These are phyloP conservation scores for Peromyscus attwateri DNA, from an alignment of 2,797 vertebrate genomes.

Conservation along the genomic window DNA sequence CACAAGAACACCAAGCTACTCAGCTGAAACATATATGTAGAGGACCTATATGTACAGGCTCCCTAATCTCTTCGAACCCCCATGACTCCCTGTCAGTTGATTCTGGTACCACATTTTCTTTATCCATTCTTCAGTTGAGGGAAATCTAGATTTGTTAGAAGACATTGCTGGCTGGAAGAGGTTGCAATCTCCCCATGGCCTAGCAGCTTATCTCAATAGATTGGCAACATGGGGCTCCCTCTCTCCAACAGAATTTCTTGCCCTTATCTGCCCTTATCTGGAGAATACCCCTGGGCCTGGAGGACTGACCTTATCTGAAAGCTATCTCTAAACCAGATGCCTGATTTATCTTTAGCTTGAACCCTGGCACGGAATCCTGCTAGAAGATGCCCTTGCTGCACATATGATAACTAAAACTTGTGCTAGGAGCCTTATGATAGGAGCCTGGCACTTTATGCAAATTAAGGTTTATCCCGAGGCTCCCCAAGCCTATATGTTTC, in stretches of 20 bases:
- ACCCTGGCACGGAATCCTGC: neutral
- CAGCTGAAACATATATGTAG: neutral
- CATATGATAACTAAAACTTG: neutral
- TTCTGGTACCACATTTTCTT: neutral
- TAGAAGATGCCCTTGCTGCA: neutral
- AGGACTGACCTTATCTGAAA: neutral
- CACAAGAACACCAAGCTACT: neutral
- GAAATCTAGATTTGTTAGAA: neutral
- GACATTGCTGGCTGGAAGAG: neutral
- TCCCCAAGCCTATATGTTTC: neutral
- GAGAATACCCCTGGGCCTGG: neutral
- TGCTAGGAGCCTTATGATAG: neutral
- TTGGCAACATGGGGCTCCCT: neutral
- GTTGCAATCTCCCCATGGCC: neutral
- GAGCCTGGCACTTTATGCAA: neutral
- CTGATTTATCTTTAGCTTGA: neutral
- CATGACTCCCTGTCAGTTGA: neutral
- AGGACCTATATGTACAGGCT: neutral
- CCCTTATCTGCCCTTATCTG: neutral
- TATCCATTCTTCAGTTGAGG: neutral
- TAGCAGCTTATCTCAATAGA: neutral
- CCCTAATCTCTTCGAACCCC: neutral
- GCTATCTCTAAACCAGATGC: neutral
- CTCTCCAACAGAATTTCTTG: neutral
- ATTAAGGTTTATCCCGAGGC: neutral